phyloP scores from a whole-genome alignment of 2,797 vertebrate species.

The Gila robusta region DNA sequence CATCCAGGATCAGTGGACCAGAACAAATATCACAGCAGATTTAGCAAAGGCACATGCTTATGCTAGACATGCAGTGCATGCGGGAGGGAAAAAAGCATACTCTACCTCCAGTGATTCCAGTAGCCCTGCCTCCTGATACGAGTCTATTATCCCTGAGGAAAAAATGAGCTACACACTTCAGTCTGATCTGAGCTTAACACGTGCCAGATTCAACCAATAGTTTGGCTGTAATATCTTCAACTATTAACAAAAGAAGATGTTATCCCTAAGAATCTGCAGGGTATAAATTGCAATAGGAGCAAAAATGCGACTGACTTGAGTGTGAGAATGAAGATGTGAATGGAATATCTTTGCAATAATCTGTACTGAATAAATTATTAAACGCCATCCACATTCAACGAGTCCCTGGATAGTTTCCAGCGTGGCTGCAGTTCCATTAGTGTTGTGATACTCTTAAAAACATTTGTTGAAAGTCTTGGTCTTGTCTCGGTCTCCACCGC shows the following conservation, averaged over 20 bases:
- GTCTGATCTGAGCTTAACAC: not conserved
- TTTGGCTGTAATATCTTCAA: not conserved
- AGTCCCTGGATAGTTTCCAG: constrained; percentile 7
- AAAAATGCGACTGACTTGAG: not conserved
- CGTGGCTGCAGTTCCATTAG: not conserved
- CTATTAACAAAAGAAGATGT: not conserved
- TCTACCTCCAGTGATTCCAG: not conserved
- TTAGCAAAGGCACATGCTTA: not conserved
- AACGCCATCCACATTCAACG: not conserved
- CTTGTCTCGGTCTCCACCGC: too few species aligned
- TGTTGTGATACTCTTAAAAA: too few species aligned
- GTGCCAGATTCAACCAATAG: not conserved
- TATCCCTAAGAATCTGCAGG: not conserved
- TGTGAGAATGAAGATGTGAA: constrained; percentile 1
- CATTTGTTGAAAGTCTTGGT: too few species aligned
- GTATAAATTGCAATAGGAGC: not conserved
- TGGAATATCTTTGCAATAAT: not conserved
- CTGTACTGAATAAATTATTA: constrained; percentile 23
- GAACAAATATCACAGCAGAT: not conserved
- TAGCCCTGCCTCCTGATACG: constrained; percentile 11
- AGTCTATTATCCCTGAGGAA: not conserved
- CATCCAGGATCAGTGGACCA: not conserved
- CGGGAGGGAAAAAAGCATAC: not conserved
- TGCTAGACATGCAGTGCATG: not conserved
- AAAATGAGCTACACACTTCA: constrained; percentile 1